These are phyloP conservation scores for Marmota flaviventris DNA, from an alignment of 2,113 vertebrate genomes.

Conservation along the genomic window DNA sequence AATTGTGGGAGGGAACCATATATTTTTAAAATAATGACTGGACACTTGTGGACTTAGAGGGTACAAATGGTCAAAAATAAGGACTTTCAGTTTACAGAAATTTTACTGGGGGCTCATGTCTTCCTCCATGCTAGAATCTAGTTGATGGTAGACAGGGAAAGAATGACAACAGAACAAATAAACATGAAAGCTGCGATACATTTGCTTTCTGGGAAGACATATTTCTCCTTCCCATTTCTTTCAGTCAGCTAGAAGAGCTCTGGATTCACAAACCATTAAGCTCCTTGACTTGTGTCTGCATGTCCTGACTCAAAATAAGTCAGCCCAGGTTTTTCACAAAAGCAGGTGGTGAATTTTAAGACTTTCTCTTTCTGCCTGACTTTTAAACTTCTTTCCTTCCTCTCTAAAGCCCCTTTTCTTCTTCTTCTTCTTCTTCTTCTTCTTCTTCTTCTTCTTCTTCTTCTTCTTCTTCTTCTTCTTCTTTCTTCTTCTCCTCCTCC, in stretches of 20 bases:
- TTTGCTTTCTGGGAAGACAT: neutral
- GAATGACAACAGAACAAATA: neutral
- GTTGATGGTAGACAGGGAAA: neutral
- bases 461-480: too few species aligned
- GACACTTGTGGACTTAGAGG: neutral
- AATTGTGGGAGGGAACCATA: neutral
- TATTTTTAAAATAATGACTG: neutral
- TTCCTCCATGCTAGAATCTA: neutral
- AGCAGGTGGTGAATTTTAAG: neutral
- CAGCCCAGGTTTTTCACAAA: neutral
- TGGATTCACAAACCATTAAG: neutral
- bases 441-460: rapidly evolving
- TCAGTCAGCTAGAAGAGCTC: neutral
- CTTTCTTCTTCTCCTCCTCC: too few species aligned
- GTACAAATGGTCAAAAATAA: neutral
- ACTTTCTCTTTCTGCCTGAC: neutral
- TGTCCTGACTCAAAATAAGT: neutral
- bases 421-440: neutral
- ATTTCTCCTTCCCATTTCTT: neutral
- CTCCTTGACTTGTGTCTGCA: neutral
- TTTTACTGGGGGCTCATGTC: neutral
- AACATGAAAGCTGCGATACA: neutral
- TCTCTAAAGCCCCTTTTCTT: too few species aligned
- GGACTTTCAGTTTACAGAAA: neutral
- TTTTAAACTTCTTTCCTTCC: neutral